Base-by-base conservation (phyloP, 2,888 invertebrate species). In the Brachycybe producta region DNA sequence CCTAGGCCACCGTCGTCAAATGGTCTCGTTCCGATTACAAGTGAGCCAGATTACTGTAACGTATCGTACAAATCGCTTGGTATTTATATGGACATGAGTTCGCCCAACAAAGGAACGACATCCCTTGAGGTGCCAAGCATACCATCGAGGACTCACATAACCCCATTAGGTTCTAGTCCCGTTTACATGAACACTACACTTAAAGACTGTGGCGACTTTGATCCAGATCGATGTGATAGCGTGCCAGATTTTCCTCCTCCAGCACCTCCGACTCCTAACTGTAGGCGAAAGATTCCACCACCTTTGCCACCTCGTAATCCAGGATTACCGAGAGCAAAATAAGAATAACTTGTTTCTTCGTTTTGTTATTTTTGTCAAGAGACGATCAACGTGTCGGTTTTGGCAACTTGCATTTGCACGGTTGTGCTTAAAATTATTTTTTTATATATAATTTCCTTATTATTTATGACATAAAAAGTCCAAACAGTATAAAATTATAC, bases 11-110 rank as follows among this genome's bases (percentile, higher is more conserved):
- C 26, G 8, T 5, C 21, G 8, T 41, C n/a, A 32, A 32, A 32
- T 32, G 11, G 5, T n/a, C 8, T n/a, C 11, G 41, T 24, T 7
- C 8, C 24, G 5, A 21, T 41, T 24, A 19, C 26, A 19, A 24
- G 24, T 41, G 41, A 41, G n/a, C 41, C 41, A 11, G 21, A 41
- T n/a, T 41, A 41, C 17, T 41, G 24, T n/a, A 41, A 41, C 21
- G 11, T 41, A 8, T n/a, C 26, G 7, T 5, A 11, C 7, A 5
- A 8, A 7, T 5, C 21, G 7, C 17, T 11, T 11, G n/a, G 41
- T 41, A 7, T 8, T 11, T 41, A 41, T n/a, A 11, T 41, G 23
- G 41, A 41, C 5, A 41, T 41, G 41, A 19, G 17, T n/a, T 5
- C 8, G 11, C 23, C 21, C 13, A 24, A 8, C 8, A 41, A 41